These are phyloP conservation scores for Campoletis sonorensis DNA, from an alignment of 1,140 invertebrate genomes.

Conservation along the genomic window DNA sequence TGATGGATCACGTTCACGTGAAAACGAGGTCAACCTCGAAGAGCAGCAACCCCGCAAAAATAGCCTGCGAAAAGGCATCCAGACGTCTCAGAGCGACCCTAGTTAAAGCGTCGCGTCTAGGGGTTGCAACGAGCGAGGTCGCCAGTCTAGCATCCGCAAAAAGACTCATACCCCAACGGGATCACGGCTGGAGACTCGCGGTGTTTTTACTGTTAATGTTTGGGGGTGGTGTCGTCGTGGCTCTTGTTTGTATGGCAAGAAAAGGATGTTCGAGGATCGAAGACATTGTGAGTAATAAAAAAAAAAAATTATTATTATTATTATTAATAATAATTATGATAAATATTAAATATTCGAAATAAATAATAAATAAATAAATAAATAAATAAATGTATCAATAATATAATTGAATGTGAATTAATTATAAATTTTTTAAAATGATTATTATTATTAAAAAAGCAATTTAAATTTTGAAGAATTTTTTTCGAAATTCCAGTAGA, in stretches of 20 bases:
- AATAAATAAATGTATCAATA: too few species aligned
- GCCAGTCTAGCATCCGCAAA: slow-evolving; percentile 68
- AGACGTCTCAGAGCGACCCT: slow-evolving; percentile 68
- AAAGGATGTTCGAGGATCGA: slow-evolving; percentile 73
- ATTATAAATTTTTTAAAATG: too few species aligned
- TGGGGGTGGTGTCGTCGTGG: slow-evolving; percentile 71
- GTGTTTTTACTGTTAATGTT: slow-evolving; percentile 72
- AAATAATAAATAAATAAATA: too few species aligned
- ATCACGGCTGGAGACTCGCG: slow-evolving; percentile 73
- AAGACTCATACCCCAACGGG: slow-evolving; percentile 69
- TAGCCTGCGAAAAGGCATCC: slow-evolving; percentile 73
- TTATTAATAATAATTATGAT: too few species aligned
- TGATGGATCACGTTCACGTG: slow-evolving; percentile 69
- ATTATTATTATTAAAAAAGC: too few species aligned
- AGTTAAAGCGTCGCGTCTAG: slow-evolving; percentile 69
- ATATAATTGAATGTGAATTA: too few species aligned
- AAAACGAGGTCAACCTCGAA: slow-evolving; percentile 66
- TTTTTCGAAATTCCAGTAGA: too few species aligned
- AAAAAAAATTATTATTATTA: too few species aligned
- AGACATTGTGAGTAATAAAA: slow-evolving; percentile 70
- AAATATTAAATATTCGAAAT: too few species aligned
- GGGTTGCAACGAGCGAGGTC: slow-evolving; percentile 66
- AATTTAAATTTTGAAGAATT: too few species aligned
- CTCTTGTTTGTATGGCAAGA: slow-evolving; percentile 71
- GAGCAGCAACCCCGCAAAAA: slow-evolving; percentile 67